These are phyloP conservation scores for Dasypus novemcinctus DNA, from an alignment of 2,113 vertebrate genomes.

Conservation along the genomic window DNA sequence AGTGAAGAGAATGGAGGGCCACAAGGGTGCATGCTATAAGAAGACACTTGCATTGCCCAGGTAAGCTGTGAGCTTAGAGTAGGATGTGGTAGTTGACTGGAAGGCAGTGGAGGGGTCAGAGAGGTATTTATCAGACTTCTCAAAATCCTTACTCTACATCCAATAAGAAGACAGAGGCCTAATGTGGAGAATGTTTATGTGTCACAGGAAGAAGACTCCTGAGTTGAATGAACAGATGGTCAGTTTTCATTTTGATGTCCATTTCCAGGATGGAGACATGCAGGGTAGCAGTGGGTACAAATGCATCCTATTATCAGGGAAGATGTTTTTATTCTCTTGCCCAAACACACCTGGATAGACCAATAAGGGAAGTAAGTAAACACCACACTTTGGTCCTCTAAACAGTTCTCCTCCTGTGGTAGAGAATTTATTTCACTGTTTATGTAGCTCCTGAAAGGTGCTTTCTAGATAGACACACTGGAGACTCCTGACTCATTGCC, in stretches of 20 bases:
- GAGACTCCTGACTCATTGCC: not conserved
- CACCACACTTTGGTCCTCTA: not conserved
- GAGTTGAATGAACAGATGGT: not conserved
- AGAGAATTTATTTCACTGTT: not conserved
- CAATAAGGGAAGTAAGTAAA: not conserved
- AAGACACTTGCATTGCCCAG: not conserved
- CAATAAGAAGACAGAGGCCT: not conserved
- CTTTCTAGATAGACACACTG: not conserved
- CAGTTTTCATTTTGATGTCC: not conserved
- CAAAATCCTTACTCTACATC: not conserved
- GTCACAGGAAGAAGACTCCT: not conserved
- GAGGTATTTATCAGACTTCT: not conserved
- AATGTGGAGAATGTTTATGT: not conserved
- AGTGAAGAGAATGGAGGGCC: not conserved
- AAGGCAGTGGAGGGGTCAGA: not conserved
- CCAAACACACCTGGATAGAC: not conserved
- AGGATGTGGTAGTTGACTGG: not conserved
- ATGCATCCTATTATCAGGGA: not conserved
- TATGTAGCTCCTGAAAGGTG: not conserved
- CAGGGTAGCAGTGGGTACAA: not conserved
- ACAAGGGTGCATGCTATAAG: rapidly evolving
- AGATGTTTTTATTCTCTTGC: not conserved
- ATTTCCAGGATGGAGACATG: not conserved
- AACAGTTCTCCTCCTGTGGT: not conserved
- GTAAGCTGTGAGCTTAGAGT: not conserved